These are phyloP conservation scores for Tricholaema leucomelas DNA, from an alignment of 2,113 vertebrate genomes.

Conservation along the genomic window DNA sequence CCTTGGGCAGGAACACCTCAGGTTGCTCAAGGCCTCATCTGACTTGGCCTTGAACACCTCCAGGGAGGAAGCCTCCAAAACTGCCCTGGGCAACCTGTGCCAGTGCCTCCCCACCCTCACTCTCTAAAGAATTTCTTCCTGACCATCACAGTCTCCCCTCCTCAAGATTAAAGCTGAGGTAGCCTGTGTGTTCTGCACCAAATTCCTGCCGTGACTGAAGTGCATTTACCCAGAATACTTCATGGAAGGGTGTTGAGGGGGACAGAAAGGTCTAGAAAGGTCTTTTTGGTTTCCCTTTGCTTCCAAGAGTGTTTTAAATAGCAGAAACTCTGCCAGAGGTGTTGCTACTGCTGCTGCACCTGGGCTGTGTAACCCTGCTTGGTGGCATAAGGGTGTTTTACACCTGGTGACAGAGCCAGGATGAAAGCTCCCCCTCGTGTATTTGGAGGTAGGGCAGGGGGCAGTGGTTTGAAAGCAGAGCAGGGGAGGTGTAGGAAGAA, in stretches of 20 bases:
- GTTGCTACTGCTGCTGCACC: neutral
- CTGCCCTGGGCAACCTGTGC: too few relatives aligned
- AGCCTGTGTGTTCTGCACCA: fast-evolving
- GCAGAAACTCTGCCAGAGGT: neutral
- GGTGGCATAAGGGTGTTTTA: neutral
- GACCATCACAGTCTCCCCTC: too few relatives aligned
- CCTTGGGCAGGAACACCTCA: too few relatives aligned
- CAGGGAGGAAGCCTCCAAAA: too few relatives aligned
- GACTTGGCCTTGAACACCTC: too few relatives aligned
- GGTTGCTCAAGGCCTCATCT: too few relatives aligned
- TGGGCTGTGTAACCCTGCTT: neutral
- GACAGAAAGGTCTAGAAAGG: neutral
- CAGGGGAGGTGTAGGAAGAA: too few relatives aligned
- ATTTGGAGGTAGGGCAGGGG: too few relatives aligned
- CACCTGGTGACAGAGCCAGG: neutral
- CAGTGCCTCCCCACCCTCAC: too few relatives aligned
- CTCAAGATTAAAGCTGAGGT: neutral
- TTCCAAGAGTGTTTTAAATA: neutral
- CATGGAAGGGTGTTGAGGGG: fast-evolving
- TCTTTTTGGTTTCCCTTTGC: neutral
- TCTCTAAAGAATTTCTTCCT: too few relatives aligned
- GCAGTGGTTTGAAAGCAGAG: too few relatives aligned
- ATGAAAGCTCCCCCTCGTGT: neutral
- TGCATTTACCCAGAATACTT: fast-evolving
- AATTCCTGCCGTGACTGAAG: fast-evolving